phyloP scores from a whole-genome alignment of 2,113 vertebrate genomes.

The Planiliza haematocheilus region DNA sequence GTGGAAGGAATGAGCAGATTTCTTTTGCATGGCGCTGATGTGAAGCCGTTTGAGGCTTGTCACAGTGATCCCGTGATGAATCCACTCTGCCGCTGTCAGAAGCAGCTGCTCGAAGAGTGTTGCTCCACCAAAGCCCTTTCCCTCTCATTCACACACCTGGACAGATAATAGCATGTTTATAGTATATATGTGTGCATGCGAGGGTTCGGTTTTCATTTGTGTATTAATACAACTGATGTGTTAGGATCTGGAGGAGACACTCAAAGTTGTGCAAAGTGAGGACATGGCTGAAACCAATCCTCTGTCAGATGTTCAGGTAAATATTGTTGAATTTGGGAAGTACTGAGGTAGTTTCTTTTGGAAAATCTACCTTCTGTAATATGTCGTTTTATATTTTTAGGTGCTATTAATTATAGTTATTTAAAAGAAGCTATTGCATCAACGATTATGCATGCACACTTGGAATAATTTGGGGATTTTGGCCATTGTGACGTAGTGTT shows the following conservation, averaged over 20 bases:
- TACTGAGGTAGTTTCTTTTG: too few species aligned
- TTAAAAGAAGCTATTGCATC: not conserved
- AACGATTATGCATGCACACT: not conserved
- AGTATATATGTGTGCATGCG: not conserved
- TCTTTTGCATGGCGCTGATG: slow-evolving; percentile 35
- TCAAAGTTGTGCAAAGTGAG: slow-evolving; percentile 31
- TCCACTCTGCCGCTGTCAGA: slow-evolving; percentile 59
- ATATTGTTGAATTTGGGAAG: too few species aligned
- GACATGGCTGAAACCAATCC: slow-evolving; percentile 10
- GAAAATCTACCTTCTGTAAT: too few species aligned
- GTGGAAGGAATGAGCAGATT: not conserved
- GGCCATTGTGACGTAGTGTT: too few species aligned
- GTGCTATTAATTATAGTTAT: too few species aligned
- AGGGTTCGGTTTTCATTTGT: slow-evolving; percentile 14
- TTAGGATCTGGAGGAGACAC: slow-evolving; percentile 70
- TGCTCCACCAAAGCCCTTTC: slow-evolving; percentile 32
- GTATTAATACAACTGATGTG: slow-evolving; percentile 18
- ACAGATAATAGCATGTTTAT: not conserved
- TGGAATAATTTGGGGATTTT: too few species aligned
- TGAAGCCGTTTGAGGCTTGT: slow-evolving; percentile 11
- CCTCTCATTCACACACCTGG: slow-evolving; percentile 2
- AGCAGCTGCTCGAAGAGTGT: slow-evolving; percentile 69
- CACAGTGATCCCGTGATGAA: slow-evolving; percentile 6
- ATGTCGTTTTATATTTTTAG: not conserved
- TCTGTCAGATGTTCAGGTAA: slow-evolving; percentile 41